Conservation (phyloP, 2,888 invertebrate species). For the Meteorus cinctellus region DNA sequence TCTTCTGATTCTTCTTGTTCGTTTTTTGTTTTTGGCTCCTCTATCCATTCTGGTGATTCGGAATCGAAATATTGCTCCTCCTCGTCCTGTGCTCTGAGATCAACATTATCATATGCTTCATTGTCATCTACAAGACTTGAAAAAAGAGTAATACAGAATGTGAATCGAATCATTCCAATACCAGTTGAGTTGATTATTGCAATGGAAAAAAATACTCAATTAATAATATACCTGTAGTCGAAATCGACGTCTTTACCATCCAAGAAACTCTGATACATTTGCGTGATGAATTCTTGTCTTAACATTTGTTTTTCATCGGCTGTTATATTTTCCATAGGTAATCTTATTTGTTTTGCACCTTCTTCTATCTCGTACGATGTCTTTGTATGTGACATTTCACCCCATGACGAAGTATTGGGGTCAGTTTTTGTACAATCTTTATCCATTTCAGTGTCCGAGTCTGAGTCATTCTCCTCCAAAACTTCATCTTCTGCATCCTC, state of each 20-base stretch:
- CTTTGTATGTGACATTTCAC: constrained; percentile 44
- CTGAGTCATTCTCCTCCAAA: constrained; percentile 71
- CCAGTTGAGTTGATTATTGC: background rate
- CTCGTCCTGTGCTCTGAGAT: constrained; percentile 84
- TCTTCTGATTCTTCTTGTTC: constrained; percentile 74
- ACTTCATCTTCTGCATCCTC: constrained; percentile 77
- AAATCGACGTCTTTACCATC: constrained; percentile 87
- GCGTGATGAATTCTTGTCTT: constrained; percentile 86
- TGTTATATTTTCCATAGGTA: constrained; percentile 59
- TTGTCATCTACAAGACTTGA: constrained; percentile 84
- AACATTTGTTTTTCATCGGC: constrained; percentile 78
- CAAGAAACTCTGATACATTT: constrained; percentile 90
- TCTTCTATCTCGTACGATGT: constrained; percentile 50
- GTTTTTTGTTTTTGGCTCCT: constrained; percentile 53
- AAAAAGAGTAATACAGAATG: constrained; percentile 3
- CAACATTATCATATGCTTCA: constrained; percentile 85
- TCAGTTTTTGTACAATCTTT: constrained; percentile 32
- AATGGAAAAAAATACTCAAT: background rate
- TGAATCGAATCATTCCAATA: background rate
- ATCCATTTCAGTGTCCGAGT: constrained; percentile 56
- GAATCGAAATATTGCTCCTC: constrained; percentile 95
- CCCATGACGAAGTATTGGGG: constrained; percentile 42
- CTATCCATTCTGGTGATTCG: constrained; percentile 78
- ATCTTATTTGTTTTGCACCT: constrained; percentile 33
- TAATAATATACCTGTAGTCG: constrained; percentile 80